phyloP scores from a whole-genome alignment of 37 sponge, comb jelly and placozoan species.

The Tethya wilhelma region DNA sequence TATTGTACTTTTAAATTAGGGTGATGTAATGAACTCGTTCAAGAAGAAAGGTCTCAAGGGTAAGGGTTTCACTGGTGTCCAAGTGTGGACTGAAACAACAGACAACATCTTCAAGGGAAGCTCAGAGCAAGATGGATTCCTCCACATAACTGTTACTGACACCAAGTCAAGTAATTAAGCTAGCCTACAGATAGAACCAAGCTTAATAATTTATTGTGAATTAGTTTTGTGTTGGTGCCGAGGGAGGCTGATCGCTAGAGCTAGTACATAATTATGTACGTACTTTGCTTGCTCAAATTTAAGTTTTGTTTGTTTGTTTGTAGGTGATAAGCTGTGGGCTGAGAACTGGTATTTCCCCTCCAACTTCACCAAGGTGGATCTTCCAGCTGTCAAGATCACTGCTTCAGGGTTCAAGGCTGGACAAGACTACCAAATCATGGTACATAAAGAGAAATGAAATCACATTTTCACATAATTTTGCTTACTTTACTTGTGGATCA shows the following conservation, averaged over 20 bases:
- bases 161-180: too few species aligned
- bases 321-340: constrained; percentile 25
- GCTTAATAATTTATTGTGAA: too few species aligned
- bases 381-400: constrained; percentile 42
- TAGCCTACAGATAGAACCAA: too few species aligned
- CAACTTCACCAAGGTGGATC: constrained; percentile 54
- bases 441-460: background rate
- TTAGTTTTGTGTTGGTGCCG: too few species aligned
- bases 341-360: constrained; percentile 59
- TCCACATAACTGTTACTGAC: too few species aligned
- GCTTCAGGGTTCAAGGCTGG: constrained; percentile 16
- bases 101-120: constrained; percentile 37
- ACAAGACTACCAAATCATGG: background rate
- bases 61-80: constrained; percentile 47
- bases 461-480: background rate
- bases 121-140: constrained; percentile 18
- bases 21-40: constrained; percentile 17
- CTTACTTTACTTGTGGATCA: background rate
- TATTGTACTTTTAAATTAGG: too few species aligned
- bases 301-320: background rate
- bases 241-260: too few species aligned
- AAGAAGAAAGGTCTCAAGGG: background rate
- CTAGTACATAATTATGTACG: background rate
- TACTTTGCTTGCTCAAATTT: background rate
- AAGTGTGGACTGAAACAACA: constrained; percentile 35